Base-by-base conservation (phyloP, 2,113 vertebrate genomes). In the Dinomys branickii region DNA sequence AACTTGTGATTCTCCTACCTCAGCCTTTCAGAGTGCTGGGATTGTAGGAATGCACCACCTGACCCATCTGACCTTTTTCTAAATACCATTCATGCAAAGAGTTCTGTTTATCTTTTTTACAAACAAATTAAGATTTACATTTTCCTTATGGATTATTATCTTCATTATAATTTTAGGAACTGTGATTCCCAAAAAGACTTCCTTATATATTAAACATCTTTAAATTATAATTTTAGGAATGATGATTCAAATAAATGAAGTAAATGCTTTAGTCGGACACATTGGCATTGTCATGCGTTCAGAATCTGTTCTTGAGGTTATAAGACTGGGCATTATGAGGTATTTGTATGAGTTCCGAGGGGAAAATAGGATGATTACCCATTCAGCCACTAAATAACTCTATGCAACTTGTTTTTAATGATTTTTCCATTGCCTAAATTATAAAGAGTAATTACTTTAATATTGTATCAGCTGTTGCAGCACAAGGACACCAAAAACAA, bases 401-500 rank as follows among this genome's bases (percentile, higher is more conserved):
- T 35, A 65, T 33, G 90, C 14, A 90, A 56, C 26, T 92, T 88
- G 91, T 30, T 38, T 90, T 92, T 78, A 82, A 41, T 20, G 80
- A 11, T 8, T 59, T 95, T 95, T 87, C 33, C 30, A 83, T 87
- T 69, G 17, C 59, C 24, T 94, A 85, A 54, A 73, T 33, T 84
- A 71, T 86, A 90, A 86, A 90, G 8, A 35, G 12, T 33, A 88
- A 22, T 94, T 88, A 41, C n/a, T 95, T 78, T 91, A 84, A 94
- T 47, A 80, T 91, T 91, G 19, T 94, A 4, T 69, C 16, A 54
- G 22, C 65, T 69, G 91, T 63, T n/a, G 41, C 5, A 82, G 52
- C 28, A 77, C 90, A 78, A 61, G 84, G 50, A 2, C 24, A 67
- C 8, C 5, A 1, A 61, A 88, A 91, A 7, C 38, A 35, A 41